A percentile compares a stretch with the other conserved stretches of the same genome.
phyloP scores from a whole-genome alignment of 2,113 vertebrate species.

The Silurus meridionalis region DNA sequence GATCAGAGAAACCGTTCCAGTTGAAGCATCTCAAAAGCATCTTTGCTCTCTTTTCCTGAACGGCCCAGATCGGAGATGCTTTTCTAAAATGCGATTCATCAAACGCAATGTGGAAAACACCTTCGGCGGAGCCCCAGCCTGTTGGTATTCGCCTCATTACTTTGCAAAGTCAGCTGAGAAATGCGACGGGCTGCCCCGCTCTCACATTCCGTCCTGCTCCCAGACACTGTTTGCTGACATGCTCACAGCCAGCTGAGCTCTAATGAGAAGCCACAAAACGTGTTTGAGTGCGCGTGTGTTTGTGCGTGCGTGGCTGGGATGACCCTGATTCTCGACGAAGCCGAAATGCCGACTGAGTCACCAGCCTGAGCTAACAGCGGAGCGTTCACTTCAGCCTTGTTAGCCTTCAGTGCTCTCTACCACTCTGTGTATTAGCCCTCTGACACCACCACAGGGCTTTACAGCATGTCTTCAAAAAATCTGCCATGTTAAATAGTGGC shows the following conservation, averaged over 20 bases:
- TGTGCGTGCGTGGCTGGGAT: not conserved
- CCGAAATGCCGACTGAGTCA: constrained; percentile 31
- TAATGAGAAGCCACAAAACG: constrained; percentile 39
- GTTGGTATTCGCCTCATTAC: constrained; percentile 59
- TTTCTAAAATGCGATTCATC: constrained; percentile 53
- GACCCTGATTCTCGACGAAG: constrained; percentile 25
- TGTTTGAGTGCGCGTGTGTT: constrained; percentile 26
- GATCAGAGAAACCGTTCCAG: constrained; percentile 1
- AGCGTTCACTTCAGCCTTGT: constrained; percentile 33
- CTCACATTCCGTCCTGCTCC: constrained; percentile 40
- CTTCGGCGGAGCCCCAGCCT: constrained; percentile 34
- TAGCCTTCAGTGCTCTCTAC: constrained; percentile 31
- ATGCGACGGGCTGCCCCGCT: constrained; percentile 39
- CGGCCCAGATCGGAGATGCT: constrained; percentile 15
- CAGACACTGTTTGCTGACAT: constrained; percentile 59
- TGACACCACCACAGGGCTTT: constrained; percentile 26
- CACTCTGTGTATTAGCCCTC: constrained; percentile 23
- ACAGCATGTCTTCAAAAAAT: constrained; percentile 22
- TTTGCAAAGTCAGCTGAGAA: constrained; percentile 56
- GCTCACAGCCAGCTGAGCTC: constrained; percentile 43
- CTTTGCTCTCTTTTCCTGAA: constrained; percentile 3
- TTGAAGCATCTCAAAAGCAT: constrained; percentile 7
- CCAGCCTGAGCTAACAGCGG: constrained; percentile 28
- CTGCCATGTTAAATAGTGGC: constrained; percentile 18
- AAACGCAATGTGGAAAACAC: constrained; percentile 53